Conservation (phyloP, 2,797 vertebrate species). For the Philypnodon macrostomus region DNA sequence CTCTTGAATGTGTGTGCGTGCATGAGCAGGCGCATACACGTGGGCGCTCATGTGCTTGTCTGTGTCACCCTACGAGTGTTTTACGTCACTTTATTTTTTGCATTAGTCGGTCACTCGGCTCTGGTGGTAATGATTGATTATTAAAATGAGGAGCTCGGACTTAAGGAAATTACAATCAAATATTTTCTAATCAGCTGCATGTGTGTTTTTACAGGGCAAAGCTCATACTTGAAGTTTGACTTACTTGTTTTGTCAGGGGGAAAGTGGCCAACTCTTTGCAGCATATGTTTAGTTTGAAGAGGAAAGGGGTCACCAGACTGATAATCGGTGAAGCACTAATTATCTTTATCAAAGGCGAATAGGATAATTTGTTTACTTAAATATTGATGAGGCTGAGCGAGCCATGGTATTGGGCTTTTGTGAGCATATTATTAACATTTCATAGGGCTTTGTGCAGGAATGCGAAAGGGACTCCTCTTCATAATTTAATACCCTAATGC, state of each 20-base stretch:
- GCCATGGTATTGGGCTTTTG: constrained; percentile 94
- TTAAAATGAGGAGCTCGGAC: constrained; percentile 51
- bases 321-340: constrained; percentile 94
- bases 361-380: constrained; percentile 99
- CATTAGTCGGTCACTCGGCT: constrained; percentile 28
- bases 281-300: constrained; percentile 83
- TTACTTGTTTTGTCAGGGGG: constrained; percentile 67
- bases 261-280: constrained; percentile 77
- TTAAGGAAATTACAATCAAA: constrained; percentile 71
- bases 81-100: constrained; percentile 28
- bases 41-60: constrained; percentile 7
- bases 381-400: constrained; percentile 98
- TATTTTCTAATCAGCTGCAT: constrained; percentile 78
- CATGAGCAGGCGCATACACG: constrained; percentile 1
- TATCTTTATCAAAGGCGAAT: constrained; percentile 97
- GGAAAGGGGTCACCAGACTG: constrained; percentile 89
- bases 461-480: constrained; percentile 95
- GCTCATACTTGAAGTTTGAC: constrained; percentile 73
- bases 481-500: constrained; percentile 99
- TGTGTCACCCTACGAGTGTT: constrained; percentile 10
- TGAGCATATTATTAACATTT: constrained; percentile 99
- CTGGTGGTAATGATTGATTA: constrained; percentile 50
- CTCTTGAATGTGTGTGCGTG: constrained; percentile 14
- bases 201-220: constrained; percentile 73
- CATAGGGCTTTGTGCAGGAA: constrained; percentile 99